These are phyloP conservation scores for Engraulis encrasicolus DNA, from an alignment of 2,113 vertebrate genomes.

Conservation along the genomic window DNA sequence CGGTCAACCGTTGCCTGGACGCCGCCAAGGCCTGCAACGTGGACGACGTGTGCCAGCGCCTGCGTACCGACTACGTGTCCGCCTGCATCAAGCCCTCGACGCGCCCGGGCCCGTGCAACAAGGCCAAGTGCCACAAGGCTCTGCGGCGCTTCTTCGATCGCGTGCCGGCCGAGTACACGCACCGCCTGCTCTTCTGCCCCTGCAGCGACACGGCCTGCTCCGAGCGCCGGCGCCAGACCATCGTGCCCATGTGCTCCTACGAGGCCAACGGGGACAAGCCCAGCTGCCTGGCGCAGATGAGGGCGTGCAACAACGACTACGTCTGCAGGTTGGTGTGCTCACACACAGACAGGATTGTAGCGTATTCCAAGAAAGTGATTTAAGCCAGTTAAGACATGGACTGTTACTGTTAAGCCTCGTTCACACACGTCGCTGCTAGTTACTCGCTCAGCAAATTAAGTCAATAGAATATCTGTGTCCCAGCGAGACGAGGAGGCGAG, in stretches of 20 bases:
- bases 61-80: slow-evolving; percentile 88
- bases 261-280: slow-evolving; percentile 79
- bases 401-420: too few species aligned
- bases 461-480: too few species aligned
- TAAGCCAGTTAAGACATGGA: too few species aligned
- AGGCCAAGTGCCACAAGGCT: slow-evolving; percentile 83
- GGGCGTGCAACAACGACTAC: slow-evolving; percentile 81
- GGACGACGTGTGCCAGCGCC: slow-evolving; percentile 86
- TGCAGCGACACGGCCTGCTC: slow-evolving; percentile 87
- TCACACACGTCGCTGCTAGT: too few species aligned
- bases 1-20: slow-evolving; percentile 88
- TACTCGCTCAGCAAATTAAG: too few species aligned
- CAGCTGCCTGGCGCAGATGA: slow-evolving; percentile 87
- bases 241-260: slow-evolving; percentile 92
- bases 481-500: too few species aligned
- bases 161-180: slow-evolving; percentile 83
- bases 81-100: slow-evolving; percentile 80
- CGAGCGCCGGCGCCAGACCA: slow-evolving; percentile 89
- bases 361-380: too few species aligned
- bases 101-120: slow-evolving; percentile 80
- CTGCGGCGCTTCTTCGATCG: slow-evolving; percentile 91
- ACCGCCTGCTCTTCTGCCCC: slow-evolving; percentile 91
- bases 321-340: slow-evolving; percentile 86
- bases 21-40: slow-evolving; percentile 88
- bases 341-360: too few species aligned